These are phyloP conservation scores for Scolopax rusticola DNA, from an alignment of 2,797 vertebrate species.

Conservation along the genomic window DNA sequence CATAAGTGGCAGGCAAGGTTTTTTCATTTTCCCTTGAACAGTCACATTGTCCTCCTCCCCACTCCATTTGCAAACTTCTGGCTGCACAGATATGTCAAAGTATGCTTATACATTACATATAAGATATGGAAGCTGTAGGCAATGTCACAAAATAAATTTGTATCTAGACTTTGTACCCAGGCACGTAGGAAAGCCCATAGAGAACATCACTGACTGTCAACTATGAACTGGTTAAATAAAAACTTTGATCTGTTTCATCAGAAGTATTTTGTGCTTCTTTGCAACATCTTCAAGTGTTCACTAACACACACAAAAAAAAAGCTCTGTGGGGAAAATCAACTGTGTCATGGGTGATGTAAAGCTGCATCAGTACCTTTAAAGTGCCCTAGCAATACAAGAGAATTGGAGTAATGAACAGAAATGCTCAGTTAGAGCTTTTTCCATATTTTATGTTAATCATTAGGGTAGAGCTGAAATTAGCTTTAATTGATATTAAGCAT, in stretches of 20 bases:
- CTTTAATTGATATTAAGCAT: slow-evolving; percentile 68
- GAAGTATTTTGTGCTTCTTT: background rate
- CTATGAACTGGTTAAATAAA: background rate
- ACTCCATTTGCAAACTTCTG: background rate
- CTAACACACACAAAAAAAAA: background rate
- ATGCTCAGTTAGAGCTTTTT: slow-evolving; percentile 50
- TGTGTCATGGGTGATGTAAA: slow-evolving; percentile 12
- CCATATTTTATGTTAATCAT: slow-evolving; percentile 66
- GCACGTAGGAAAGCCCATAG: background rate
- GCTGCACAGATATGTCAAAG: background rate
- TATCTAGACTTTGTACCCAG: background rate
- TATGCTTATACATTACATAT: background rate
- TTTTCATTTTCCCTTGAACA: slow-evolving; percentile 21
- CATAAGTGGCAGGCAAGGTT: background rate
- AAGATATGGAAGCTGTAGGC: background rate
- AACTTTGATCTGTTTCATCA: background rate
- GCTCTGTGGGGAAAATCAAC: background rate
- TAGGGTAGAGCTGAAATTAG: slow-evolving; percentile 53
- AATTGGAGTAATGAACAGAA: slow-evolving; percentile 61
- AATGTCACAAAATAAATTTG: background rate
- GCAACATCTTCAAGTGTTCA: background rate
- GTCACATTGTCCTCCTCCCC: background rate
- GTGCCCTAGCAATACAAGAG: background rate
- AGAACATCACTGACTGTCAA: background rate
- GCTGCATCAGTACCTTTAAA: slow-evolving; percentile 20